Evolutionary conservation across 2,888 invertebrate genomes (phyloP), one percentile per base, ranked within the genome.

Genomic region (Drosophila mulleri): DNA sequence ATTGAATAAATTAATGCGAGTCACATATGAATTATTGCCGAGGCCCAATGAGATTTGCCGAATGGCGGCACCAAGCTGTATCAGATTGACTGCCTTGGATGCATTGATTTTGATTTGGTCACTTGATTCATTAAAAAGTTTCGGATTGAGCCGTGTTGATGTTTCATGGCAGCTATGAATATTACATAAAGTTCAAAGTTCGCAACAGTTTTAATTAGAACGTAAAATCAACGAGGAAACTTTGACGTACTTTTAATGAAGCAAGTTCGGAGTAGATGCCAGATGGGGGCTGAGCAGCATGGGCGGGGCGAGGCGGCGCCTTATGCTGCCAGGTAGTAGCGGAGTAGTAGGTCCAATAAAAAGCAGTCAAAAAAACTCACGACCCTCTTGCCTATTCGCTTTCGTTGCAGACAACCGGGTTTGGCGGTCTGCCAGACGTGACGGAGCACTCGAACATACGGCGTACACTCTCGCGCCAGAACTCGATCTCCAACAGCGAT

Each of bases 361-460:
- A 14, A 50, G 16, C 60, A 42, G 41, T 23, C 26, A 23, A 23
- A 23, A 23, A 23, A 23, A 75, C 48, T 42, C 48, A 48, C 52
- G 56, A 35, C 26, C 16, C 20, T 37, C 47, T 52, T 44, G 11
- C 39, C 44, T 23, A 32, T 67, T 62, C 67, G 6, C 11, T 60
- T 42, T 45, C 39, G 42, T 80, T 83, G 63, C 72, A 93, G 93
- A 92, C 93, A 75, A 92, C 92, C 65, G 93, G 93, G 39, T 93
- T 92, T 82, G 93, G 93, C 69, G 93, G 93, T 37, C 86, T 93
- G 67, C 93, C 93, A 72, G 93, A 93, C 80, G 93, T 93, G 58
- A 93, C 93, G 74, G 93, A 93, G 72, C 93, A 93, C 82, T 93
- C 93, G 48, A 93, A 93, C 71, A 91, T 92, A 69, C 92, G 92